A percentile compares a stretch with the other conserved stretches of the same genome.
These are phyloP conservation scores for Drosophila teissieri DNA, from an alignment of 1,140 invertebrate species.

Conservation along the genomic window DNA sequence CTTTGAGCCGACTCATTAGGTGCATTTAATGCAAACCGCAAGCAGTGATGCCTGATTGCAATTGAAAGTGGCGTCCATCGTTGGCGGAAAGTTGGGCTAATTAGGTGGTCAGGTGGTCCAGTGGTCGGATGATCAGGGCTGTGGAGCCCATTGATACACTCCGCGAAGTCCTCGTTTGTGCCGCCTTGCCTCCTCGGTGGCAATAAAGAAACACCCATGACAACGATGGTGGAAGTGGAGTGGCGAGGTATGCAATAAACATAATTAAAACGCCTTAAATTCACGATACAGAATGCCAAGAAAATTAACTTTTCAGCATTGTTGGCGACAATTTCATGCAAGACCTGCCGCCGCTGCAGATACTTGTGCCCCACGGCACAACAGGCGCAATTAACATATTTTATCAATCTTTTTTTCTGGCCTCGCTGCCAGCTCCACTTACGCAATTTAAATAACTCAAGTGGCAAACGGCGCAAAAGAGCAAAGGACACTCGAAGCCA, in stretches of 20 bases:
- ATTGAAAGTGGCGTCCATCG: not conserved
- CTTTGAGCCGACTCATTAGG: not conserved
- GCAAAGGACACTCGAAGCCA: slow-evolving; percentile 68
- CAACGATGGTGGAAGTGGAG: not conserved
- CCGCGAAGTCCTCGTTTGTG: not conserved
- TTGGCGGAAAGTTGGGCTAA: slow-evolving; percentile 20
- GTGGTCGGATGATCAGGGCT: not conserved
- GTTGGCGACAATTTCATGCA: slow-evolving; percentile 74
- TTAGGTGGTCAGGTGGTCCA: slow-evolving; percentile 9
- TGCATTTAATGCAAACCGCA: slow-evolving; percentile 9
- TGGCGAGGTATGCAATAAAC: slow-evolving; percentile 60
- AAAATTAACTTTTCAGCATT: slow-evolving; percentile 82
- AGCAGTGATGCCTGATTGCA: not conserved
- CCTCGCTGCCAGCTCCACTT: slow-evolving; percentile 54
- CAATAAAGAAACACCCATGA: not conserved
- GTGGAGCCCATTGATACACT: slow-evolving; percentile 5
- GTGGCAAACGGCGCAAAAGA: slow-evolving; percentile 69
- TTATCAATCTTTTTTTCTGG: slow-evolving; percentile 75
- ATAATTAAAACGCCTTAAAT: slow-evolving; percentile 78
- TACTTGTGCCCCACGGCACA: slow-evolving; percentile 29
- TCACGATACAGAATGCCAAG: slow-evolving; percentile 56
- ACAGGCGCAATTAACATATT: slow-evolving; percentile 81
- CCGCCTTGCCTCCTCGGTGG: not conserved
- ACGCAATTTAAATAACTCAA: slow-evolving; percentile 83
- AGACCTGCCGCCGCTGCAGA: slow-evolving; percentile 39